Conservation (phyloP, 2,113 vertebrate genomes). For the Rhodinocichla rosea region DNA sequence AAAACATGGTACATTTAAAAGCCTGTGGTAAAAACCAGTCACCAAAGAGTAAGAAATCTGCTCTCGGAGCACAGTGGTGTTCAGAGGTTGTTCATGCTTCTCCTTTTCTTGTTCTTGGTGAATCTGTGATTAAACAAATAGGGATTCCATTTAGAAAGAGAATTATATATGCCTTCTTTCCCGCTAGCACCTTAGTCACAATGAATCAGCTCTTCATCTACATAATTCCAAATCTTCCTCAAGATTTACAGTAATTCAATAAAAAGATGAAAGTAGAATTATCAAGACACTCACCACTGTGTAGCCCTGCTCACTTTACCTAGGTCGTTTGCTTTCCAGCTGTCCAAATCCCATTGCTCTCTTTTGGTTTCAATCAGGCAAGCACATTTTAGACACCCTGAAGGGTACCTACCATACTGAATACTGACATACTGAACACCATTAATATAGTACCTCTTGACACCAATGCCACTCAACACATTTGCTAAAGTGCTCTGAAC, state of each 20-base stretch:
- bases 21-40: not conserved
- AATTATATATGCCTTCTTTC: not conserved
- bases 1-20: not conserved
- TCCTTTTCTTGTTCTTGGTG: not conserved
- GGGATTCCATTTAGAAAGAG: not conserved
- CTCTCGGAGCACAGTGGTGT: fast-evolving
- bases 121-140: not conserved
- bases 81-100: not conserved
- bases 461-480: fast-evolving
- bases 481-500: not conserved
- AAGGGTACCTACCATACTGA: not conserved
- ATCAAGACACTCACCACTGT: not conserved
- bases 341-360: not conserved
- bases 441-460: not conserved
- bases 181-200: not conserved
- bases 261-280: not conserved
- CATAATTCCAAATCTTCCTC: not conserved
- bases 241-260: not conserved
- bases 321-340: not conserved
- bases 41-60: not conserved
- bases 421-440: not conserved
- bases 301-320: not conserved
- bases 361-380: not conserved
- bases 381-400: not conserved
- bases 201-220: not conserved